Conservation (phyloP, 2,888 invertebrate genomes). For the Thymelicus sylvestris region DNA sequence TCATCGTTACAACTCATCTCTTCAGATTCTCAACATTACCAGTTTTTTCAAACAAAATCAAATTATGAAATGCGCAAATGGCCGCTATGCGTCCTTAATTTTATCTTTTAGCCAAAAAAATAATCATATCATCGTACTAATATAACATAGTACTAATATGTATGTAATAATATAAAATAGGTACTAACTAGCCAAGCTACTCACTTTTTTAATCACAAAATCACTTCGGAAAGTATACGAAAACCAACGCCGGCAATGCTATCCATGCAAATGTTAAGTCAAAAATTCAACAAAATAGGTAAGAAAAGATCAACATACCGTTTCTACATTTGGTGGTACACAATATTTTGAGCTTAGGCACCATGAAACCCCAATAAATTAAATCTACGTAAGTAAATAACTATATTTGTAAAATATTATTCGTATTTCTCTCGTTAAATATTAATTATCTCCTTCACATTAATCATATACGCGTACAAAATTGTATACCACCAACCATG, state of each 20-base stretch:
- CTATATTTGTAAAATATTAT: conserved; percentile 19
- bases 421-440: conserved; percentile 21
- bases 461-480: neutral
- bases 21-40: too few species aligned
- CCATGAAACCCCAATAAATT: conserved; percentile 16
- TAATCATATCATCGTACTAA: conserved; percentile 15
- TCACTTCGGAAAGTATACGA: conserved; percentile 7
- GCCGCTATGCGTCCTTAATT: neutral
- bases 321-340: conserved; percentile 5
- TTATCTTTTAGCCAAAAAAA: conserved; percentile 14
- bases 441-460: conserved; percentile 1
- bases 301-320: too few species aligned
- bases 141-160: conserved; percentile 13
- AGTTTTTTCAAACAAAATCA: too few species aligned
- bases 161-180: conserved; percentile 4
- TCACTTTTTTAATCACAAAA: conserved; percentile 20
- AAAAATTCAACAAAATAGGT: neutral
- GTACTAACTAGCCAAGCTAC: conserved; percentile 27
- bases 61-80: too few species aligned
- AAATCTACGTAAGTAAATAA: conserved; percentile 19
- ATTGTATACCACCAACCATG: conserved; percentile 22
- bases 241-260: conserved; percentile 18
- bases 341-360: conserved; percentile 23
- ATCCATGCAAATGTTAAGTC: conserved; percentile 24
- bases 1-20: too few species aligned